Conservation (phyloP, 2,888 invertebrate species). For the Stenodema calcarata region DNA sequence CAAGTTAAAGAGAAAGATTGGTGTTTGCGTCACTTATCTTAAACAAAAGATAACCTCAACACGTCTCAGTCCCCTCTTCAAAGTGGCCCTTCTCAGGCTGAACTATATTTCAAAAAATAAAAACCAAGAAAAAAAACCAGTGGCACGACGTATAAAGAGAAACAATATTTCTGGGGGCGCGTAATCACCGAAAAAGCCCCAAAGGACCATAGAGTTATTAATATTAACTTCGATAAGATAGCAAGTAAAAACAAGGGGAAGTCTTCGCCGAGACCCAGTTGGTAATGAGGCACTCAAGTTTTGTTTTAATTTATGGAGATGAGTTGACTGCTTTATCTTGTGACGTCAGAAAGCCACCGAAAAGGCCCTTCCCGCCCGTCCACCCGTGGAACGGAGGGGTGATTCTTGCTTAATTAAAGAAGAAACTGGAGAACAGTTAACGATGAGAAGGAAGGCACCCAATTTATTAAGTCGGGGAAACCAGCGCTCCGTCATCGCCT, state of each 20-base stretch:
- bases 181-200: constrained; percentile 44
- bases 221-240: constrained; percentile 48
- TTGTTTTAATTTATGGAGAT: constrained; percentile 52
- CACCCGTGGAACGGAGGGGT: neutral
- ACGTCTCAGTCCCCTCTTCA: neutral
- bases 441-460: constrained; percentile 44
- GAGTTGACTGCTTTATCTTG: constrained; percentile 51
- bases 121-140: neutral
- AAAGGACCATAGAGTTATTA: constrained; percentile 44
- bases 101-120: neutral
- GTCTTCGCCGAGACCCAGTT: neutral
- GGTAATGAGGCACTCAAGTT: constrained; percentile 49
- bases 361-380: neutral
- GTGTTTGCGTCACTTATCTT: neutral
- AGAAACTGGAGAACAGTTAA: constrained; percentile 51
- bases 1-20: neutral
- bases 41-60: neutral
- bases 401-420: constrained; percentile 49
- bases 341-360: constrained; percentile 41
- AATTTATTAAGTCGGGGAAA: constrained; percentile 45
- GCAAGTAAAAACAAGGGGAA: constrained; percentile 40
- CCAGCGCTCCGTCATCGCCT: constrained; percentile 33
- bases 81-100: neutral
- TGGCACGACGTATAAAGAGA: neutral
- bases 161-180: constrained; percentile 35